A percentile compares a stretch with the other conserved stretches of the same genome.
Evolutionary conservation across 2,797 vertebrate species (phyloP).

Genomic region (Syngnathus rostellatus): DNA sequence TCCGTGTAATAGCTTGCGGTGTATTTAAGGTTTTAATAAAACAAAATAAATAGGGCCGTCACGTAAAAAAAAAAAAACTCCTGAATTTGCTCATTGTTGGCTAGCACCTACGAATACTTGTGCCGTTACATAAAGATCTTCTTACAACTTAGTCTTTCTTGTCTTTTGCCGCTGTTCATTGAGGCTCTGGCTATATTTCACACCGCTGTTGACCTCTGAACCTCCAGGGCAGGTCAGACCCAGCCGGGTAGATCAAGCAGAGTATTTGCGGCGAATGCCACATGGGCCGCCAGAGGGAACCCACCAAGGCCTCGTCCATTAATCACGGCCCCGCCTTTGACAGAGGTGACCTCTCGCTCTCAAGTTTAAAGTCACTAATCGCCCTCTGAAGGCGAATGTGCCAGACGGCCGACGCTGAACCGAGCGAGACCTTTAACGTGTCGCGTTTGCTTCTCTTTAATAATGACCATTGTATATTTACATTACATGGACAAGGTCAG

Average conservation of each 20-base stretch:
- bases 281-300: conserved; percentile 37
- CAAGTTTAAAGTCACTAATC: conserved; percentile 32
- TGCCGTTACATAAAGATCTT: conserved; percentile 14
- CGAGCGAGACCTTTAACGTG: neutral
- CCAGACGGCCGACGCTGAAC: conserved; percentile 5
- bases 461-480: neutral
- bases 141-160: conserved; percentile 18
- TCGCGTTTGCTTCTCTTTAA: neutral
- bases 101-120: conserved; percentile 1
- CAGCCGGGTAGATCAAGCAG: conserved; percentile 39
- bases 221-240: conserved; percentile 43
- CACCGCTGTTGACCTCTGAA: conserved; percentile 58
- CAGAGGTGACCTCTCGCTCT: conserved; percentile 33
- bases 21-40: neutral
- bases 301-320: conserved; percentile 39
- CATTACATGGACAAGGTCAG: neutral
- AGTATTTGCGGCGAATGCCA: conserved; percentile 44
- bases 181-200: conserved; percentile 51
- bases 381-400: conserved; percentile 29
- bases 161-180: conserved; percentile 34
- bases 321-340: conserved; percentile 53
- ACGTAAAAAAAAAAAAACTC: neutral
- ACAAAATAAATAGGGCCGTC: neutral
- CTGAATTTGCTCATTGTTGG: neutral
- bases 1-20: too few relatives aligned